Conservation (phyloP, 2,797 vertebrate species). For the Brotula barbata region DNA sequence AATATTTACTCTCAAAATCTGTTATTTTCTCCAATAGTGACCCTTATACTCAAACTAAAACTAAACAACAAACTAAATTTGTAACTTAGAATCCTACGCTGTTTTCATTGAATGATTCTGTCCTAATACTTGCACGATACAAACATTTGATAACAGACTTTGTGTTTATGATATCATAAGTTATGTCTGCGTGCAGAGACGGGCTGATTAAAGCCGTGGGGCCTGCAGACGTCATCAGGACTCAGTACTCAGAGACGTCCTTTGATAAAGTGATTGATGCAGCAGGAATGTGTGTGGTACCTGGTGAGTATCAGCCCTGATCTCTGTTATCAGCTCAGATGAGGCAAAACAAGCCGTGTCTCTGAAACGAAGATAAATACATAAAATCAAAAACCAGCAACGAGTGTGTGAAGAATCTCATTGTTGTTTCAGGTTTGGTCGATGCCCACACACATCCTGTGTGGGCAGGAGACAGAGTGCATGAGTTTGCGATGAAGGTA, state of each 20-base stretch:
- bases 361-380: too few relatives aligned
- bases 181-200: constrained; percentile 74
- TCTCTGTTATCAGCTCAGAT: not conserved
- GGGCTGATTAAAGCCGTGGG: constrained; percentile 89
- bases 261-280: constrained; percentile 91
- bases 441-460: constrained; percentile 97
- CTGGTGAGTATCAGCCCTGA: constrained; percentile 78
- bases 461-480: constrained; percentile 96
- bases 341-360: too few relatives aligned
- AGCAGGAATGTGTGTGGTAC: constrained; percentile 90
- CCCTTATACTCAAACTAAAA: too few relatives aligned
- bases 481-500: constrained; percentile 99
- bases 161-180: not conserved
- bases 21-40: too few relatives aligned
- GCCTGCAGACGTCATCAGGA: constrained; percentile 77
- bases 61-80: too few relatives aligned
- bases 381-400: not conserved
- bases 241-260: constrained; percentile 76
- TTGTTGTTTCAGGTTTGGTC: constrained; percentile 84
- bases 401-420: not conserved
- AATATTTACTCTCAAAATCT: too few relatives aligned
- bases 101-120: too few relatives aligned
- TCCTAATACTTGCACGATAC: too few relatives aligned
- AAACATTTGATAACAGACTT: too few relatives aligned
- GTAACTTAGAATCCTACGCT: too few relatives aligned